phyloP scores from a whole-genome alignment of 2,113 vertebrate genomes.

The Neolamprologus variostigma region DNA sequence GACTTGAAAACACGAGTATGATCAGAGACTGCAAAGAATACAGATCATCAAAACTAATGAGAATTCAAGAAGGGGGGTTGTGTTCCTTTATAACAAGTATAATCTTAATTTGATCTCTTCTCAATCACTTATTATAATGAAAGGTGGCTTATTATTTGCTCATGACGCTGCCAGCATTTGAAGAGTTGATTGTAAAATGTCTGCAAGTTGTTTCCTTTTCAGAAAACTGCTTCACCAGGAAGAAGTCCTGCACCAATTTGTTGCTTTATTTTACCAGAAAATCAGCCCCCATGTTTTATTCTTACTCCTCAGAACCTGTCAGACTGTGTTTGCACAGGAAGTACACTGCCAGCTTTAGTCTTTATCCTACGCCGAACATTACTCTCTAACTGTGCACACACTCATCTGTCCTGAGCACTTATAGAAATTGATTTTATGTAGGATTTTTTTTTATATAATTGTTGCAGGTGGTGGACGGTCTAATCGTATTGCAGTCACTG shows the following conservation, averaged over 20 bases:
- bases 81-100: background rate
- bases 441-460: background rate
- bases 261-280: background rate
- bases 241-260: background rate
- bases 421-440: constrained; percentile 2
- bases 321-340: background rate
- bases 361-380: background rate
- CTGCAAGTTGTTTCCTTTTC: background rate
- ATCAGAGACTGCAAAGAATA: background rate
- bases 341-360: background rate
- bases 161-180: background rate
- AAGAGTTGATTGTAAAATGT: background rate
- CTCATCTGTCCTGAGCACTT: background rate
- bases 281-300: background rate
- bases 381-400: background rate
- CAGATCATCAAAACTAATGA: background rate
- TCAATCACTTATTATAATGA: background rate
- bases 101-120: background rate
- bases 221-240: background rate
- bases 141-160: background rate
- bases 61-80: background rate
- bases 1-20: background rate
- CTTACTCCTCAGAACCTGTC: background rate
- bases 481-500: background rate
- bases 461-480: background rate